phyloP scores from a whole-genome alignment of 2,888 invertebrate species.

The Lycia hirtaria region DNA sequence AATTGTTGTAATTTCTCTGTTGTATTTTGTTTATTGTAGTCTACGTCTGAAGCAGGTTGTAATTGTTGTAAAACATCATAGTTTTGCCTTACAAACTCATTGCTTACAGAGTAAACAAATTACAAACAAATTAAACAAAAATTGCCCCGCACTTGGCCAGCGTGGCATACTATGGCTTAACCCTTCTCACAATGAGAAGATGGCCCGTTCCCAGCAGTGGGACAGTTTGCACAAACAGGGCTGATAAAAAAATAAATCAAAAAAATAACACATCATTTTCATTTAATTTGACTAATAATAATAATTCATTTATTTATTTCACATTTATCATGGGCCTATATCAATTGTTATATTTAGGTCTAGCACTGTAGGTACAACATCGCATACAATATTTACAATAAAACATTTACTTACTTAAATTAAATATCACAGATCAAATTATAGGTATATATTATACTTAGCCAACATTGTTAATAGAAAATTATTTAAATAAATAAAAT shows the following conservation, averaged over 20 bases:
- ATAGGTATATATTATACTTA: slow-evolving; percentile 44
- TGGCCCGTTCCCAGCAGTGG: no score
- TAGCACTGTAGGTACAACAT: slow-evolving; percentile 29
- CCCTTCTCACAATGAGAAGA: no score
- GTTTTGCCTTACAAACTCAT: no score
- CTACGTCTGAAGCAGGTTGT: no score
- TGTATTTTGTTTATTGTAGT: no score
- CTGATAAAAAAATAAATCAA: slow-evolving; percentile 47
- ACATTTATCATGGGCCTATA: slow-evolving; percentile 46
- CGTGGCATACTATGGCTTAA: no score
- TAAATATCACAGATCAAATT: slow-evolving; percentile 71
- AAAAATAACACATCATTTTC: slow-evolving; percentile 65
- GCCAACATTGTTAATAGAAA: slow-evolving; percentile 28
- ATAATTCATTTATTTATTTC: slow-evolving; percentile 52
- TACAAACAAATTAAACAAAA: no score
- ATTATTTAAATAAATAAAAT: slow-evolving; percentile 20
- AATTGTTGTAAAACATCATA: no score
- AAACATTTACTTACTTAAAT: slow-evolving; percentile 51
- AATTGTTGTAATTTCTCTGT: no score
- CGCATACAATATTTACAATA: slow-evolving; percentile 41
- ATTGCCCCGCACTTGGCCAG: no score
- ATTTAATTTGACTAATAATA: slow-evolving; percentile 64
- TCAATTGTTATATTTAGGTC: slow-evolving; percentile 31
- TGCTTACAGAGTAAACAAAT: no score
- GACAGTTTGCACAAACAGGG: no score